Evolutionary conservation across 2,797 vertebrate species (phyloP), one percentile per base, ranked within the genome.

Genomic region (Melanitta fusca): DNA sequence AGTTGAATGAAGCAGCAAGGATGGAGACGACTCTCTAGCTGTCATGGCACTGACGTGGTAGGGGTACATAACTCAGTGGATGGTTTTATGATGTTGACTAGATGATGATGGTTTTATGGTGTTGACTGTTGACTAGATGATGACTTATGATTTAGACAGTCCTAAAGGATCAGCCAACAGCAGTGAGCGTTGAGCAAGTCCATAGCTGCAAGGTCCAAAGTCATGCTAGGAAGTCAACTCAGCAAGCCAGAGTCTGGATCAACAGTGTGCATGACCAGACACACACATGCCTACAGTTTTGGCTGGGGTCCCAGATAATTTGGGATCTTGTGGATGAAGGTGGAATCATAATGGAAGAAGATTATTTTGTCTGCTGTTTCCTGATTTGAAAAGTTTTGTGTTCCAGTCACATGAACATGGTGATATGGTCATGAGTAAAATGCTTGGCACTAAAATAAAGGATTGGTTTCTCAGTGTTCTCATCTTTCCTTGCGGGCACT

Each of bases 351-450:
- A 32, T 0, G 0, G 5, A 17, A 56, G 6, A 6, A 43, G n/a
- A 16, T 22, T 57, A 32, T 53, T 54, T 30, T 34, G 36, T 20
- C 39, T 53, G 2, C 8, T 34, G 18, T 58, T 79, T 70, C 53
- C 69, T 6, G 6, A 18, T 65, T 41, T 51, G 17, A 10, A 2
- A 36, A 22, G 1, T 34, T 41, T 11, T 25, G 1, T 25, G 27
- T 36, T 39, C 43, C 38, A 11, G 19, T 32, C 11, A 8, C 32
- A 8, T 0, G 0, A 80, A 13, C 0, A 0, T 9, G 36, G 36
- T 8, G 21, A 13, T 2, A 2, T 1, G 10, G 28, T n/a, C 51
- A 41, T n/a, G 32, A 69, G 21, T 43, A 2, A 41, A 32, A n/a
- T 15, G 21, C 19, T 13, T 28, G 5, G 6, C 43, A 11, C 34